Conservation (phyloP, 2,113 vertebrate genomes). For the Acanthisitta chloris region DNA sequence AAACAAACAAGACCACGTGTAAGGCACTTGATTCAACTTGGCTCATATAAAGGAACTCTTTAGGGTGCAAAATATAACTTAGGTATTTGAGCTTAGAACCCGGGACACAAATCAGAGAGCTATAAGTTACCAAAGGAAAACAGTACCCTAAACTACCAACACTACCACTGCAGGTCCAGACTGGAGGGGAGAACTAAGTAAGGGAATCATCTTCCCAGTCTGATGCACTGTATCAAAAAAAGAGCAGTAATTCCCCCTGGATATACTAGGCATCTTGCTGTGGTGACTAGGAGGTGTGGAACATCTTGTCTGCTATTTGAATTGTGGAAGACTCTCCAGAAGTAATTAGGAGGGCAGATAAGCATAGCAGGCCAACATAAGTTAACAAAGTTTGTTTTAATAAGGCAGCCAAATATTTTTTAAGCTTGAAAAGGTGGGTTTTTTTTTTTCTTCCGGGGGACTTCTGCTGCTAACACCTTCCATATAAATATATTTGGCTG, state of each 20-base stretch:
- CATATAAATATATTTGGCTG: neutral
- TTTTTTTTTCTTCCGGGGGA: neutral
- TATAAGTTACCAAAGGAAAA: neutral
- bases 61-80: neutral
- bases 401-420: neutral
- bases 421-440: neutral
- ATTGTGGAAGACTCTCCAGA: neutral
- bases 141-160: neutral
- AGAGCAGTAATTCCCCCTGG: neutral
- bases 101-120: neutral
- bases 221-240: neutral
- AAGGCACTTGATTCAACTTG: neutral
- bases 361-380: neutral
- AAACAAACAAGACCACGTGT: neutral
- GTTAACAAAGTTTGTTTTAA: neutral
- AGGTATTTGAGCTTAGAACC: neutral
- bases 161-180: neutral
- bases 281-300: neutral
- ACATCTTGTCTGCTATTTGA: neutral
- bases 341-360: neutral
- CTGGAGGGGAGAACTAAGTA: neutral
- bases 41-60: neutral
- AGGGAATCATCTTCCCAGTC: neutral
- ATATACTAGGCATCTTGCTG: neutral
- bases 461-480: neutral